Conservation (phyloP, 2,888 invertebrate genomes). For the Bursaphelenchus okinawaensis region DNA sequence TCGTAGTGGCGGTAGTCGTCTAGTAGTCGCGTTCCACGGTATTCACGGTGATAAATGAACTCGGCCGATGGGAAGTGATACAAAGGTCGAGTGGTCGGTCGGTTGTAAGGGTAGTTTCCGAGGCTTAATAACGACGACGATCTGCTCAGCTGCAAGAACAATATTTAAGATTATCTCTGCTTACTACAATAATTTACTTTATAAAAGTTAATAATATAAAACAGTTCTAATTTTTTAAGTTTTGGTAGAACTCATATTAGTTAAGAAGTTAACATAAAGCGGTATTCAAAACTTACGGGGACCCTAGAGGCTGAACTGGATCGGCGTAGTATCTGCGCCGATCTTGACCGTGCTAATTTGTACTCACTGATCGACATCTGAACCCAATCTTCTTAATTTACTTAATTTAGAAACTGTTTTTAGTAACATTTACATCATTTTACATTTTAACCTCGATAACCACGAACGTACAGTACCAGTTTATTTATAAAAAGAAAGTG, state of each 20-base stretch:
- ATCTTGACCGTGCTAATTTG: neutral
- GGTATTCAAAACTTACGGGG: neutral
- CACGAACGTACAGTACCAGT: too few species aligned
- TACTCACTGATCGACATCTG: conserved; percentile 10
- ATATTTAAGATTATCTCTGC: neutral
- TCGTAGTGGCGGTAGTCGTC: neutral
- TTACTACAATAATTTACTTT: too few species aligned
- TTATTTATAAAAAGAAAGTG: too few species aligned
- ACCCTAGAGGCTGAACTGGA: neutral
- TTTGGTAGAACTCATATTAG: too few species aligned
- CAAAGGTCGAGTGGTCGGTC: neutral
- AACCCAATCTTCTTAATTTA: too few species aligned
- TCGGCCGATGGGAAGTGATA: neutral
- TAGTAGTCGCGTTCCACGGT: neutral
- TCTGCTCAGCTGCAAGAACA: neutral
- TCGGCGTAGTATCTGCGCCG: neutral
- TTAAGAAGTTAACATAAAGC: too few species aligned
- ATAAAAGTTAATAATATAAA: too few species aligned
- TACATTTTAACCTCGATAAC: too few species aligned
- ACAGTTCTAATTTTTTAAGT: too few species aligned
- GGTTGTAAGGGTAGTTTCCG: neutral
- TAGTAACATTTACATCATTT: too few species aligned
- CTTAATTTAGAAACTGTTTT: too few species aligned
- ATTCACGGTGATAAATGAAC: neutral
- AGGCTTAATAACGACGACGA: neutral